These are phyloP conservation scores for Embidobia sp. DNA, from an alignment of 2,888 invertebrate species.

Conservation along the genomic window DNA sequence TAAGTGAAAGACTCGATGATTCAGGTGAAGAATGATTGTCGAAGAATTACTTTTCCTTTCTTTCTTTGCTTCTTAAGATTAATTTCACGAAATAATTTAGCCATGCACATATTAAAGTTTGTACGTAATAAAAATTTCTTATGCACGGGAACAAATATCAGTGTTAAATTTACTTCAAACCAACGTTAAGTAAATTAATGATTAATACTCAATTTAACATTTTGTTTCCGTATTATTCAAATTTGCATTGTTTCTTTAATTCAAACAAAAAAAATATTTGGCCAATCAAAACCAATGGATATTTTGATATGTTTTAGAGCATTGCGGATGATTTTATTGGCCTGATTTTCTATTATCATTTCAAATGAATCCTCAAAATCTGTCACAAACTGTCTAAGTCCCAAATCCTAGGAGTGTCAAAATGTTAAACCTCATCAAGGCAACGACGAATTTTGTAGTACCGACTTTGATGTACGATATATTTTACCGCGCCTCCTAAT, in stretches of 20 bases:
- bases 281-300: too few relatives aligned
- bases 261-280: too few relatives aligned
- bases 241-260: too few relatives aligned
- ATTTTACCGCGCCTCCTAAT: slow-evolving; percentile 59
- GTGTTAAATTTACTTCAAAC: too few relatives aligned
- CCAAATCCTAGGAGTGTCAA: slow-evolving; percentile 1
- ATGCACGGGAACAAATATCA: too few relatives aligned
- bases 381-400: not conserved
- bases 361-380: slow-evolving; percentile 21
- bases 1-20: slow-evolving; percentile 47
- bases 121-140: too few relatives aligned
- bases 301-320: too few relatives aligned
- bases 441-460: slow-evolving; percentile 42
- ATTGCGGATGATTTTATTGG: too few relatives aligned
- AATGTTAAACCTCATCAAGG: slow-evolving; percentile 16
- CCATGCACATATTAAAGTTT: too few relatives aligned
- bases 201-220: too few relatives aligned
- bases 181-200: too few relatives aligned
- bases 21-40: slow-evolving; percentile 49
- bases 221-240: too few relatives aligned
- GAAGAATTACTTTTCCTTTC: slow-evolving; percentile 51
- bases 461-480: slow-evolving; percentile 62
- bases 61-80: not conserved
- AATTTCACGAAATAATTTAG: not conserved
- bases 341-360: not conserved